Percentiles rank a stretch among this genome's conserved stretches.
Evolutionary conservation across 2,888 invertebrate species (phyloP).

Genomic region (Gymnocheta viridis): DNA sequence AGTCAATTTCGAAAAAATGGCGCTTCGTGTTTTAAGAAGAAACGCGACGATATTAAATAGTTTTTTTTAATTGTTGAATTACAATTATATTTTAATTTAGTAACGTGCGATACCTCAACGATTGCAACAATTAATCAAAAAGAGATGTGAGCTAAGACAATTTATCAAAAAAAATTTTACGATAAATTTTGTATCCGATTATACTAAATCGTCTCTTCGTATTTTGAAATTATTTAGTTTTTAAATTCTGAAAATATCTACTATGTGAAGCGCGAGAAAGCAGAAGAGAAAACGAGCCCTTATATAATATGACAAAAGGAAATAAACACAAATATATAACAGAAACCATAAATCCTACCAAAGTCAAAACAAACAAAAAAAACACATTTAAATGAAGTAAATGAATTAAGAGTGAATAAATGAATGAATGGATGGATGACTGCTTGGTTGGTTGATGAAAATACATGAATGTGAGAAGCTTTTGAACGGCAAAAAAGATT

Average conservation of each 20-base stretch:
- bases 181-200: no score
- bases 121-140: no score
- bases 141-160: no score
- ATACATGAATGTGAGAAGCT: background rate
- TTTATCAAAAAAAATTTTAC: no score
- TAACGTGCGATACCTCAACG: no score
- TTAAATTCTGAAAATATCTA: background rate
- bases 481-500: slow-evolving; percentile 63
- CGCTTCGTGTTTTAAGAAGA: no score
- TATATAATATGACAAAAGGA: slow-evolving; percentile 56
- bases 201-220: background rate
- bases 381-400: slow-evolving; percentile 61
- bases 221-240: no score
- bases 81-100: no score
- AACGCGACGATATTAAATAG: no score
- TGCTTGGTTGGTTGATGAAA: background rate
- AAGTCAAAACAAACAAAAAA: slow-evolving; percentile 53
- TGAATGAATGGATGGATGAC: slow-evolving; percentile 18
- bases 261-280: background rate
- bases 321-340: slow-evolving; percentile 43
- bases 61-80: no score
- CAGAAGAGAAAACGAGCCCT: background rate
- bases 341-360: slow-evolving; percentile 27
- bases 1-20: no score
- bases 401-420: slow-evolving; percentile 56